A percentile compares a stretch with the other conserved stretches of the same genome.
phyloP scores from a whole-genome alignment of 2,113 vertebrate species.

The Speoplatyrhinus poulsoni region DNA sequence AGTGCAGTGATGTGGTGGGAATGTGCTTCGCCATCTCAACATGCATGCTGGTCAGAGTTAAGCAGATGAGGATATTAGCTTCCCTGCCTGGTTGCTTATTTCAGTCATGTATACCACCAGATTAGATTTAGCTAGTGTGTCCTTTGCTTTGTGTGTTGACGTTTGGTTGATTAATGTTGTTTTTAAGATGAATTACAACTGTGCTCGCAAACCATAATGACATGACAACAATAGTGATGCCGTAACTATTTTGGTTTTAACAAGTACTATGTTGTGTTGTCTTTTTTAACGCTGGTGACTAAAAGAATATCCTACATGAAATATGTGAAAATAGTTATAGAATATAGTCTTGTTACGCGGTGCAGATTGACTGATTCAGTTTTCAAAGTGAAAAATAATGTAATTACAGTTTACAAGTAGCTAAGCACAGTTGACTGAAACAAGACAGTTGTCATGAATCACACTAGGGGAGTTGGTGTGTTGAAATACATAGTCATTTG shows the following conservation, averaged over 20 bases:
- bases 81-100: slow-evolving; percentile 43
- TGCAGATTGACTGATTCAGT: slow-evolving; percentile 22
- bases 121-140: slow-evolving; percentile 57
- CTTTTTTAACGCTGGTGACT: not conserved
- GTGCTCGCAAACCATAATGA: slow-evolving; percentile 9
- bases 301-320: not conserved
- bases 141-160: slow-evolving; percentile 65
- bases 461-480: slow-evolving; percentile 29
- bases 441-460: slow-evolving; percentile 67
- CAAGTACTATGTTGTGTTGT: not conserved
- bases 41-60: not conserved
- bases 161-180: slow-evolving; percentile 62
- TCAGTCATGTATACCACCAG: slow-evolving; percentile 49
- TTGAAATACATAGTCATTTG: slow-evolving; percentile 29
- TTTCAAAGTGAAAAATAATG: slow-evolving; percentile 76
- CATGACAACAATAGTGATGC: not conserved
- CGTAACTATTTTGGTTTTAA: no score
- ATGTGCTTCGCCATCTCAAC: not conserved
- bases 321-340: not conserved
- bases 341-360: not conserved
- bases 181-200: slow-evolving; percentile 50
- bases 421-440: slow-evolving; percentile 71
- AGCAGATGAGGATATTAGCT: slow-evolving; percentile 12
- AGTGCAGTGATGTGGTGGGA: slow-evolving; percentile 34
- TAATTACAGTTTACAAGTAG: slow-evolving; percentile 72